A percentile compares a stretch with the other conserved stretches of the same genome.
Conservation (phyloP, 2,113 vertebrate genomes). For the Agapornis roseicollis region DNA sequence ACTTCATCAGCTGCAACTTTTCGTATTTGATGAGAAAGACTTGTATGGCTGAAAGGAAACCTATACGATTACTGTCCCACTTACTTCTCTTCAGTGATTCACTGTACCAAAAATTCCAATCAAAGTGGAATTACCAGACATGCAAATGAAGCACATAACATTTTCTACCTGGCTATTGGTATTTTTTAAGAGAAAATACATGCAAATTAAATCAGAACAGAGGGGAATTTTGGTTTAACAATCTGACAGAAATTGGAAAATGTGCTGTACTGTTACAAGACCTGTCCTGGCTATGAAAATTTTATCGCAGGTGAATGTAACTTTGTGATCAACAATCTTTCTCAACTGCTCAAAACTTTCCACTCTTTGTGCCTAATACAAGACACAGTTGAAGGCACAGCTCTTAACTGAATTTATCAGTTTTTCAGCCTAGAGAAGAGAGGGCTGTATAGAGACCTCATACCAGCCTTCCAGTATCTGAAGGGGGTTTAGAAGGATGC, state of each 20-base stretch:
- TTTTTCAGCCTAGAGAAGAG: neutral
- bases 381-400: neutral
- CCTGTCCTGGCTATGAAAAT: neutral
- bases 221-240: neutral
- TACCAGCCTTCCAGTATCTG: neutral
- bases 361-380: neutral
- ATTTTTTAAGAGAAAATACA: slow-evolving; percentile 16
- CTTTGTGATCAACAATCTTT: neutral
- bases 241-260: neutral
- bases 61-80: neutral
- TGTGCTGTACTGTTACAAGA: neutral
- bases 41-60: neutral
- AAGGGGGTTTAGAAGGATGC: neutral
- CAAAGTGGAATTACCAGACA: slow-evolving; percentile 9
- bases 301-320: neutral
- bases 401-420: neutral
- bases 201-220: neutral
- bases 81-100: neutral
- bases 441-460: neutral
- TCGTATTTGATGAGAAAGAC: neutral
- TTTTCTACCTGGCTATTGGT: neutral
- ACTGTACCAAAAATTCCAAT: neutral
- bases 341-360: neutral
- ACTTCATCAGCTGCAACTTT: neutral
- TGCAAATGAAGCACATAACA: slow-evolving; percentile 8